Conservation (phyloP, 2,797 vertebrate genomes). For the Lindbergichthys nudifrons region DNA sequence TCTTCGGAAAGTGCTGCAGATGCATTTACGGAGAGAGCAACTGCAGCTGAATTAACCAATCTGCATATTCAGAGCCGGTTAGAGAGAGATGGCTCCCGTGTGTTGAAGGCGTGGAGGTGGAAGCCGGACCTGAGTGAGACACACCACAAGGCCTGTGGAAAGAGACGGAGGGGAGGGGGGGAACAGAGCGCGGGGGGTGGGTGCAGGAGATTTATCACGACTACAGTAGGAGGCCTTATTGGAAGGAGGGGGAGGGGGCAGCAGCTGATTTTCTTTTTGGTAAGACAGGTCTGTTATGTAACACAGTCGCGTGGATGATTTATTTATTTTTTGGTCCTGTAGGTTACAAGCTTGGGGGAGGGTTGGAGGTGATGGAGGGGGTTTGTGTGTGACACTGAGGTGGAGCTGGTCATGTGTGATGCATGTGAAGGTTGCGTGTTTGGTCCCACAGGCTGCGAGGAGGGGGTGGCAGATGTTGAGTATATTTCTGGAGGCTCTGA, state of each 20-base stretch:
- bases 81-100: slow-evolving; percentile 69
- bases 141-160: slow-evolving; percentile 46
- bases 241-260: slow-evolving; percentile 31
- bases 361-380: slow-evolving; percentile 53
- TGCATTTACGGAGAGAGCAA: slow-evolving; percentile 82
- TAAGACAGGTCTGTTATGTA: slow-evolving; percentile 73
- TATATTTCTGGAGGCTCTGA: slow-evolving; percentile 61
- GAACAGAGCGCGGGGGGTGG: slow-evolving; percentile 38
- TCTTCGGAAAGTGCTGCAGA: slow-evolving; percentile 86
- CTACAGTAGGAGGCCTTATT: slow-evolving; percentile 57
- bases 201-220: slow-evolving; percentile 71
- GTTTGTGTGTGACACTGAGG: slow-evolving; percentile 56
- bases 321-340: slow-evolving; percentile 47
- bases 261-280: slow-evolving; percentile 62
- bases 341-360: slow-evolving; percentile 54
- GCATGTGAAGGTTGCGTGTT: slow-evolving; percentile 57
- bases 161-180: slow-evolving; percentile 22
- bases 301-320: slow-evolving; percentile 40
- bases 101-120: slow-evolving; percentile 62
- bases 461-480: slow-evolving; percentile 74
- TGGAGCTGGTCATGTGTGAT: slow-evolving; percentile 50
- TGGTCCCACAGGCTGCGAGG: slow-evolving; percentile 39
- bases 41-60: slow-evolving; percentile 86
- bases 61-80: slow-evolving; percentile 83
- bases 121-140: slow-evolving; percentile 54